A percentile compares a stretch with the other conserved stretches of the same genome.
Evolutionary conservation across 2,113 vertebrate species (phyloP).

Genomic region (Excalfactoria chinensis): DNA sequence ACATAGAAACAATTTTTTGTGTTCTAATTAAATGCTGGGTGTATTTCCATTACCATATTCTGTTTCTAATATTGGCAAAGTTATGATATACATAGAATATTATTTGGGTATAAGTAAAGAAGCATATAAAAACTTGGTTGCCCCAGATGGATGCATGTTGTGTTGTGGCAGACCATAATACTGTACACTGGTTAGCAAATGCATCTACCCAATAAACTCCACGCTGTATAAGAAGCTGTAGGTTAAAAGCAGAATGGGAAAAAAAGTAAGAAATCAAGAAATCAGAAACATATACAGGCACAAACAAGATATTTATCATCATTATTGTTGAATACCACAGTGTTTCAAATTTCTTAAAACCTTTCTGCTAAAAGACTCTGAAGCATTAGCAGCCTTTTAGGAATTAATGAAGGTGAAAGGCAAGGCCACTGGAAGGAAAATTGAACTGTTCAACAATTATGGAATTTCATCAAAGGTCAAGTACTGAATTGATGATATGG

Average conservation of each 20-base stretch:
- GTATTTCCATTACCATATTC: neutral
- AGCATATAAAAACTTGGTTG: neutral
- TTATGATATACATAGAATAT: neutral
- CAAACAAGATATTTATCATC: neutral
- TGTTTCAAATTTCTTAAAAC: neutral
- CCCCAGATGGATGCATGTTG: neutral
- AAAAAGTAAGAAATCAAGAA: neutral
- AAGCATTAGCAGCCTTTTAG: neutral
- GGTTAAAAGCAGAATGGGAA: neutral
- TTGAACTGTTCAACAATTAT: neutral
- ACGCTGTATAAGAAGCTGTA: neutral
- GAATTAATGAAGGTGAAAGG: slow-evolving; percentile 11
- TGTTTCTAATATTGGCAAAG: slow-evolving; percentile 4
- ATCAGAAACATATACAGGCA: neutral
- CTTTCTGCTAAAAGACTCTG: neutral
- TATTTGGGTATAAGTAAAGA: neutral
- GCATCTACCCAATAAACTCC: neutral
- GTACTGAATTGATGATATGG: neutral
- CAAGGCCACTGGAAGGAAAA: slow-evolving; percentile 24
- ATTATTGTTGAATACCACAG: neutral
- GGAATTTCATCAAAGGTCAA: neutral
- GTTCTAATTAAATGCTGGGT: neutral
- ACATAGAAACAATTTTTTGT: slow-evolving; percentile 5
- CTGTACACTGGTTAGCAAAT: neutral
- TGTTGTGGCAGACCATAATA: neutral